These are phyloP conservation scores for Stichodactyla mertensii DNA, from an alignment of 64 coral and sea anemone genomes.

Conservation along the genomic window DNA sequence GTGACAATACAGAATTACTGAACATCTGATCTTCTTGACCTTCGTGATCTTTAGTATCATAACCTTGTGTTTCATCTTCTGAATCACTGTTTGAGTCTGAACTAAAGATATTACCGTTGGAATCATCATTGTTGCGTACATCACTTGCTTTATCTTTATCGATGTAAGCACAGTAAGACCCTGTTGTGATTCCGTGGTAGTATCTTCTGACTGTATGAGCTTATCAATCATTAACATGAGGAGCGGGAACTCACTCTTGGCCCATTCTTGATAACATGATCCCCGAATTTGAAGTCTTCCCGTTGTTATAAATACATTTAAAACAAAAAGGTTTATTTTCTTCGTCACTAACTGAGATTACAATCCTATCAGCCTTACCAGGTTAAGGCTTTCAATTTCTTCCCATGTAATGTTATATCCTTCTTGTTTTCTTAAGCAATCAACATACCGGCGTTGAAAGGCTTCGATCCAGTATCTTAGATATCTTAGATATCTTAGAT, in stretches of 20 bases:
- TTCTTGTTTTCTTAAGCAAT: neutral
- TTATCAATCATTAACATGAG: neutral
- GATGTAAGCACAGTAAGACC: neutral
- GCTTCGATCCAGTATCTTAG: neutral
- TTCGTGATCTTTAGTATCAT: neutral
- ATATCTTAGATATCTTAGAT: no score
- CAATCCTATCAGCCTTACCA: no score
- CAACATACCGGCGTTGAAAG: neutral
- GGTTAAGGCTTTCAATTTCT: no score
- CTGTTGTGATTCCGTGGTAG: neutral
- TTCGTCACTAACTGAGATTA: neutral
- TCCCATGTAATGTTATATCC: no score
- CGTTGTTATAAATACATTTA: neutral
- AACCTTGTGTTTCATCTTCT: neutral
- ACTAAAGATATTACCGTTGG: no score
- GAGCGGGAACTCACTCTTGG: neutral
- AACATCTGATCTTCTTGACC: neutral
- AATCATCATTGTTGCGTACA: no score
- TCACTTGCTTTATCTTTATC: no score
- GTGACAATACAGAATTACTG: neutral
- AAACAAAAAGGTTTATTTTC: neutral
- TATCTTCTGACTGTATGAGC: neutral
- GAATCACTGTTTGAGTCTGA: neutral
- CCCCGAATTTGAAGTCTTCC: constrained; percentile 3
- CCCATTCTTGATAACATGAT: neutral